phyloP scores from a whole-genome alignment of 2,797 vertebrate species.

The Chelmon rostratus region DNA sequence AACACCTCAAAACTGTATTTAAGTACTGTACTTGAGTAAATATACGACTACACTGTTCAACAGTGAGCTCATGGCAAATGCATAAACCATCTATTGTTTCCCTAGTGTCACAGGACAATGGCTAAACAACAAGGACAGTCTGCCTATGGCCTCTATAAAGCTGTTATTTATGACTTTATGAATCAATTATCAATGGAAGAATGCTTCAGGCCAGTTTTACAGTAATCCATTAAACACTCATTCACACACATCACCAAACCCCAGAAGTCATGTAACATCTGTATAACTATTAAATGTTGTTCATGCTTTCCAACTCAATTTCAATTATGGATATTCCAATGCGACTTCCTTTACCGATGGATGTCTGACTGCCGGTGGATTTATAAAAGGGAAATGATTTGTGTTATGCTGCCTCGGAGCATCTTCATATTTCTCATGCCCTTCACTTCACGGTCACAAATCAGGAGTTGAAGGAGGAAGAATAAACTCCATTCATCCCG shows the following conservation, averaged over 20 bases:
- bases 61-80: too few species aligned
- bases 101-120: neutral
- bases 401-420: slow-evolving; percentile 1
- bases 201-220: neutral
- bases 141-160: neutral
- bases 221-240: neutral
- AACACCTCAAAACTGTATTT: neutral
- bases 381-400: slow-evolving; percentile 6
- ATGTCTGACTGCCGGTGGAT: neutral
- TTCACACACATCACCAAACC: neutral
- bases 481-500: slow-evolving; percentile 84
- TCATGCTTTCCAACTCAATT: neutral
- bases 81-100: neutral
- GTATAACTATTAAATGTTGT: neutral
- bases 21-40: neutral
- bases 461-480: slow-evolving; percentile 79
- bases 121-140: neutral
- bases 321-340: neutral
- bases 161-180: slow-evolving; percentile 6
- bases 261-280: neutral
- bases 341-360: neutral
- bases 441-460: slow-evolving; percentile 65
- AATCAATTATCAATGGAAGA: neutral
- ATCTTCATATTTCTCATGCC: slow-evolving; percentile 72
- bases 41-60: neutral